Percentiles rank a stretch among this genome's conserved stretches.
Conservation (phyloP, 2,113 vertebrate species). For the Pteruthius melanotis region DNA sequence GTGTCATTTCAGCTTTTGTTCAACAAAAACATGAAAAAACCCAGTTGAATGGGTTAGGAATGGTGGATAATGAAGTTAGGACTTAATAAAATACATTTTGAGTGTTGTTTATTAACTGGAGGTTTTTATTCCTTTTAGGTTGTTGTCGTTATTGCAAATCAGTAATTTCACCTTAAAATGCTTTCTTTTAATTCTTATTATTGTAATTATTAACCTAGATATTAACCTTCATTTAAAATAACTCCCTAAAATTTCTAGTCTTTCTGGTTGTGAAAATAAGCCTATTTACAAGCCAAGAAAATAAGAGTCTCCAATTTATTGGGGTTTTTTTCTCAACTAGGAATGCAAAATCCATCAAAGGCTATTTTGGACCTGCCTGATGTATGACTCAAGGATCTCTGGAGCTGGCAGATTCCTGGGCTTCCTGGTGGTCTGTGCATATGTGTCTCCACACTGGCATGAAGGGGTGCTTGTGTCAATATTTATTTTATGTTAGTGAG, state of each 20-base stretch:
- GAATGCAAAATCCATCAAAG: not conserved
- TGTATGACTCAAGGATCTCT: not conserved
- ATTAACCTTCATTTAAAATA: not conserved
- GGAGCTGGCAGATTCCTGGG: not conserved
- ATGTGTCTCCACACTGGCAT: not conserved
- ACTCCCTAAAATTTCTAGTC: not conserved
- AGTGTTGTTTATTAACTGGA: not conserved
- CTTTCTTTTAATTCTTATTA: not conserved
- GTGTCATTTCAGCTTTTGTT: not conserved
- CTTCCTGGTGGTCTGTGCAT: not conserved
- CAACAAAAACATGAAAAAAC: not conserved
- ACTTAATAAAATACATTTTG: not conserved
- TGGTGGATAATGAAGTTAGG: not conserved
- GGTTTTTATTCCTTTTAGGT: not conserved
- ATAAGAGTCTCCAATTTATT: rapidly evolving
- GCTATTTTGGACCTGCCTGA: not conserved
- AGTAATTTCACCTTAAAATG: not conserved
- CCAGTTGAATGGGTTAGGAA: not conserved
- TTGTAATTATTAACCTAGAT: not conserved
- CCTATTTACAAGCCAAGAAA: not conserved
- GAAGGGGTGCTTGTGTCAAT: not conserved
- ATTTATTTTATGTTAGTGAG: not conserved
- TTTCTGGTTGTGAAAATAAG: not conserved
- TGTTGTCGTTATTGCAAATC: not conserved
- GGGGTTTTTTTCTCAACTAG: not conserved